Evolutionary conservation across 2,113 vertebrate species (phyloP).

Genomic region (Acanthisitta chloris): DNA sequence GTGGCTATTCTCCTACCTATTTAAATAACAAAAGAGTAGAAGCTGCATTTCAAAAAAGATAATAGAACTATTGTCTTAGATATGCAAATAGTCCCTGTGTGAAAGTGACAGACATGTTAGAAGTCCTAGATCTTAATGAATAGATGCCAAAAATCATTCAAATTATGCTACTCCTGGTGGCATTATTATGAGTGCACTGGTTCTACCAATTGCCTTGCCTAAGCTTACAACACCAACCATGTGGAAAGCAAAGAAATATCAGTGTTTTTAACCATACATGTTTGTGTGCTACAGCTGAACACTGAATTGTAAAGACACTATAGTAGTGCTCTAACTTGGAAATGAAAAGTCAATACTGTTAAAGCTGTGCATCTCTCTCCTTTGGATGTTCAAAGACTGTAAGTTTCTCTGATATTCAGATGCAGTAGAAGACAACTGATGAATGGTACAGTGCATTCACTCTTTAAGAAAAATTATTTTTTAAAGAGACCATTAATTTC

Average conservation of each 20-base stretch:
- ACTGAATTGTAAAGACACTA: not conserved
- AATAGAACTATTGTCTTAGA: not conserved
- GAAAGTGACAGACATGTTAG: not conserved
- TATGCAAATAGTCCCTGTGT: not conserved
- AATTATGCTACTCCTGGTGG: not conserved
- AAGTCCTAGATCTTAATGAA: not conserved
- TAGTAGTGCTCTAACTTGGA: not conserved
- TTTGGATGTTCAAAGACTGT: not conserved
- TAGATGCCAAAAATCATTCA: not conserved
- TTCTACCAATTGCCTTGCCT: constrained; percentile 17
- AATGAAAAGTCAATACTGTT: not conserved
- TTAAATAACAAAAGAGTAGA: not conserved
- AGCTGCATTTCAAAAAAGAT: not conserved
- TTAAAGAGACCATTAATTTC: not conserved
- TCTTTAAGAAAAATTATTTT: not conserved
- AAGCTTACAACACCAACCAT: not conserved
- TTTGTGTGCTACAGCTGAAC: constrained; percentile 31
- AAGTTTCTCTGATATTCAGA: not conserved
- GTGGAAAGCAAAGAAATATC: not conserved
- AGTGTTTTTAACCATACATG: constrained; percentile 9
- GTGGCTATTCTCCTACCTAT: not conserved
- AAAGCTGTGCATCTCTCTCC: not conserved
- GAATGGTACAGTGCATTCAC: not conserved
- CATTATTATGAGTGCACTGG: not conserved
- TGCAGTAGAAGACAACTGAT: not conserved